Evolutionary conservation across 1,140 invertebrate genomes (phyloP), one percentile per base, ranked within the genome.

Genomic region (Dinoponera quadriceps): DNA sequence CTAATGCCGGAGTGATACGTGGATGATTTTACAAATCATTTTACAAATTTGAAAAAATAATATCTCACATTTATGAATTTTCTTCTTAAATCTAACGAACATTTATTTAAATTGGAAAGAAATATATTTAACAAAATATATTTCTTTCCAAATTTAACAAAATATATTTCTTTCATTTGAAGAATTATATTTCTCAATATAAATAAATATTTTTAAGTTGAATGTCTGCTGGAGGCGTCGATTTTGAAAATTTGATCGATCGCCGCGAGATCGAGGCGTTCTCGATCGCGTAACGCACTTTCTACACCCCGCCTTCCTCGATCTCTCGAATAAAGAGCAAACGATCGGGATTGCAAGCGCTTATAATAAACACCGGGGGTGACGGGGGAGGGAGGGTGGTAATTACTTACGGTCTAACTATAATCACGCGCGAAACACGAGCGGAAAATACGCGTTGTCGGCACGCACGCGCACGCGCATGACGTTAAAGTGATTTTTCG

Each of bases 401-500:
- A 44, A 69, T 80, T 68, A 55, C 20, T 7, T 77, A 54, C 22
- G 22, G 14, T 57, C 59, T 57, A 80, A 69, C 54, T 71, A 25
- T 14, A 71, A 22, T 80, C 0, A 9, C 33, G 20, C 51, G 55
- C n/a, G 65, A n/a, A 59, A 71, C 38, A n/a, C 51, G 27, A 59
- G 65, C 51, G n/a, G 54, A 59, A 69, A 80, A 71, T 22, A 48
- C 22, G 33, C n/a, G 44, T 78, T 68, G 27, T 38, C n/a, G n/a
- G n/a, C n/a, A 54, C 13, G 49, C 49, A 1, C 27, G 48, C 48
- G 29, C 51, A 55, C 14, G 16, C n/a, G 3, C 33, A 69, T 29
- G 33, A 38, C 22, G 16, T 0, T 66, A 66, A 48, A 80, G 14
- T 80, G 51, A 80, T 68, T 80, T 80, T 71, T 29, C 33, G 27